phyloP scores from a whole-genome alignment of 2,888 invertebrate species.

The Plagiodera versicolora region DNA sequence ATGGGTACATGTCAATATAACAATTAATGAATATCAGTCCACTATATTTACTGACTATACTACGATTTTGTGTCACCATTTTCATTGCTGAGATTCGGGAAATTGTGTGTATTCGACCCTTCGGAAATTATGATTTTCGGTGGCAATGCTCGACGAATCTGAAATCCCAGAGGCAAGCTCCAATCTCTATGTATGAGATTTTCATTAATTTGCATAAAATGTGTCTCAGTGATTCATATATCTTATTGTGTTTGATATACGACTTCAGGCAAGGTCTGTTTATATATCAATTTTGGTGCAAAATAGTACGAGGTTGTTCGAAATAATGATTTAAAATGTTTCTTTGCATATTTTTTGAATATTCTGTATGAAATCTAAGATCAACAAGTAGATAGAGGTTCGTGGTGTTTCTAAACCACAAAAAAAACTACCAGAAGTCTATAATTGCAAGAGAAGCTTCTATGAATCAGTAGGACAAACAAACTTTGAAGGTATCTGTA shows the following conservation, averaged over 20 bases:
- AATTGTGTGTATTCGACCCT: neutral
- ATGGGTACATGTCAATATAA: too few species aligned
- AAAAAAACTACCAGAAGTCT: too few species aligned
- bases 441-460: too few species aligned
- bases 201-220: conserved; percentile 57
- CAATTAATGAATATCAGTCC: too few species aligned
- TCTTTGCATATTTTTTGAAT: too few species aligned
- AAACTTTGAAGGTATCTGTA: too few species aligned
- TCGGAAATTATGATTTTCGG: neutral
- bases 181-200: conserved; percentile 58
- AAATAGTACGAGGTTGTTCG: neutral
- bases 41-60: neutral
- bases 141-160: conserved; percentile 9
- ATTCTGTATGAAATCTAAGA: too few species aligned
- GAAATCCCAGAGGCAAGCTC: conserved; percentile 28
- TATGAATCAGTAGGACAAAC: too few species aligned
- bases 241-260: conserved; percentile 55
- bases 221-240: conserved; percentile 57
- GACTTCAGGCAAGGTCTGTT: conserved; percentile 46
- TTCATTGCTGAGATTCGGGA: too few species aligned
- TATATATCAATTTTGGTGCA: conserved; percentile 39
- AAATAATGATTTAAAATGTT: too few species aligned
- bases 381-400: too few species aligned
- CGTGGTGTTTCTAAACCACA: too few species aligned
- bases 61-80: neutral